Conservation (phyloP, 2,797 vertebrate species). For the Schizothorax lantsangensis region DNA sequence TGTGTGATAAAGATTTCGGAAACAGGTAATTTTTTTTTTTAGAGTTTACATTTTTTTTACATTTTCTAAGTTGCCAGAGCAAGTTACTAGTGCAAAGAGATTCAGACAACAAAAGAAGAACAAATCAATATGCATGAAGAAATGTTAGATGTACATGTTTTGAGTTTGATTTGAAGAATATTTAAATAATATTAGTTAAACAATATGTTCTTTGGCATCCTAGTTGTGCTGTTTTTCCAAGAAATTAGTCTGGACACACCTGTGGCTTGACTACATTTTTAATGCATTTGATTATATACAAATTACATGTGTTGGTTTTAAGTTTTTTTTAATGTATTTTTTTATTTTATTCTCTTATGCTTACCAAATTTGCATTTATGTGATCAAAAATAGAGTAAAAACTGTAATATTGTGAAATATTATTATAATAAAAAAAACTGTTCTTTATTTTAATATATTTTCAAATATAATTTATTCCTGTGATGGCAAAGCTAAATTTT, state of each 20-base stretch:
- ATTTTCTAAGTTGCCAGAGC: conserved; percentile 3
- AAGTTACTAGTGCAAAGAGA: not conserved
- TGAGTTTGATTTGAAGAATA: not conserved
- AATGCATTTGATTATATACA: not conserved
- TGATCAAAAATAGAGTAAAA: not conserved
- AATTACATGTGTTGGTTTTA: not conserved
- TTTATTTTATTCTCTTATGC: not conserved
- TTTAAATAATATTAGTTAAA: not conserved
- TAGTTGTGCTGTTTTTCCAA: not conserved
- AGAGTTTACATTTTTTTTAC: too few relatives aligned
- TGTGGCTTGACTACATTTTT: conserved; percentile 2
- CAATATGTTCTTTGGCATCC: not conserved
- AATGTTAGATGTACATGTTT: not conserved
- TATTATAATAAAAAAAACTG: too few relatives aligned
- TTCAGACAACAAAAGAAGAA: not conserved
- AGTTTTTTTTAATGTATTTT: not conserved
- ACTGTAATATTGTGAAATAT: not conserved
- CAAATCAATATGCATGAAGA: not conserved
- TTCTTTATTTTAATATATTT: not conserved
- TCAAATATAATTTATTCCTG: not conserved
- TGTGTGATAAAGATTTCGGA: conserved; percentile 26
- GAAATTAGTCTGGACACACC: conserved; percentile 17
- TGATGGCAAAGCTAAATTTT: not conserved
- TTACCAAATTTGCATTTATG: not conserved
- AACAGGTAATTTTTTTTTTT: conserved; percentile 38